Conservation (phyloP, 2,797 vertebrate species). For the Odontamblyopus rebecca region DNA sequence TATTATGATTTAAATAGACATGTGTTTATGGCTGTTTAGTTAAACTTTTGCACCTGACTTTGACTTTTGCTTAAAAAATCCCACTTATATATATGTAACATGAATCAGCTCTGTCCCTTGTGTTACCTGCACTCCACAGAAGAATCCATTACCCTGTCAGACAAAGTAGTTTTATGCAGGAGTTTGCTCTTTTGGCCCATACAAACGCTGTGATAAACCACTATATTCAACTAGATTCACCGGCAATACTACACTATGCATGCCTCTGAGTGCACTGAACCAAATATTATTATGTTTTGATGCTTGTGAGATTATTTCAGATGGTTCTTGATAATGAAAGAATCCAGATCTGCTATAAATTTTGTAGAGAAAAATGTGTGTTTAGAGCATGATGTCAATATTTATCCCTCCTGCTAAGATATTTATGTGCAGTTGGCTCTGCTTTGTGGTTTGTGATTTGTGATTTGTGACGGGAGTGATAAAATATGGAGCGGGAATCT, state of each 20-base stretch:
- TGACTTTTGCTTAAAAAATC: constrained; percentile 1
- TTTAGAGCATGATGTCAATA: constrained; percentile 10
- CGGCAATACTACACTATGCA: constrained; percentile 4
- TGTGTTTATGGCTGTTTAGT: not conserved
- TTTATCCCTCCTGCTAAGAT: not conserved
- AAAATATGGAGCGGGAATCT: not conserved
- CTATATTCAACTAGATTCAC: not conserved
- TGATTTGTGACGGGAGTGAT: not conserved
- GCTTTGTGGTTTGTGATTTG: not conserved
- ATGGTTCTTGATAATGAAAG: constrained; percentile 5
- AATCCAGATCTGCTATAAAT: not conserved
- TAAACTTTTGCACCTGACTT: not conserved
- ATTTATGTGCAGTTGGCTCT: not conserved
- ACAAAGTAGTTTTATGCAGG: not conserved
- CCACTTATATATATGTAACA: constrained; percentile 22
- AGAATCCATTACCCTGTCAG: constrained; percentile 19
- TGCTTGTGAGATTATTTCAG: constrained; percentile 5
- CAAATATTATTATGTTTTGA: not conserved
- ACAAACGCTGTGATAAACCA: constrained; percentile 20
- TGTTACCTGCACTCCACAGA: constrained; percentile 7
- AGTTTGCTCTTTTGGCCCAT: not conserved
- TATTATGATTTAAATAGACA: not conserved
- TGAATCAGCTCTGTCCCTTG: constrained; percentile 22
- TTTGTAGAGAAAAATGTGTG: not conserved
- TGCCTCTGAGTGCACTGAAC: constrained; percentile 1